Conservation (phyloP, 1,140 invertebrate species). For the Chironomus tepperi region DNA sequence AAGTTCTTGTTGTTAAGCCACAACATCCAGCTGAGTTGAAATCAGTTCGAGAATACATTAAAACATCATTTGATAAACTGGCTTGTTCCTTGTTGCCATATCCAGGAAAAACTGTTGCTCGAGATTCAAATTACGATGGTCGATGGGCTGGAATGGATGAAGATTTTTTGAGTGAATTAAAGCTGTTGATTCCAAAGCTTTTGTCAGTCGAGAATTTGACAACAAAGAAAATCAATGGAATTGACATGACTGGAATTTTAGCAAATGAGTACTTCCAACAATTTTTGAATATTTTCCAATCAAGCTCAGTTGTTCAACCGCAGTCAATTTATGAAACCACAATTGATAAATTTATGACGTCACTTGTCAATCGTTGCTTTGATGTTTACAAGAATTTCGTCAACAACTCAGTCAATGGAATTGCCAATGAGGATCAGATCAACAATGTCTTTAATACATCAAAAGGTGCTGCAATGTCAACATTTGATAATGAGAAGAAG, state of each 20-base stretch:
- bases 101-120: not conserved
- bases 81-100: not conserved
- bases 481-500: not conserved
- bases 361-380: not conserved
- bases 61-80: constrained; percentile 13
- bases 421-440: not conserved
- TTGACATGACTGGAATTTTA: not conserved
- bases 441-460: not conserved
- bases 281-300: not conserved
- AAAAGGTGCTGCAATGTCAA: not conserved
- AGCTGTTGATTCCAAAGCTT: not conserved
- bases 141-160: constrained; percentile 3
- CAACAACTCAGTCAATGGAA: not conserved
- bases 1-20: not conserved
- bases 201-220: not conserved
- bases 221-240: constrained; percentile 10
- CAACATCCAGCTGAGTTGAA: not conserved
- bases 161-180: not conserved
- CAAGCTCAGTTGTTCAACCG: not conserved
- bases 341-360: constrained; percentile 6
- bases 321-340: constrained; percentile 6
- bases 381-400: not conserved
- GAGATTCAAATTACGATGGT: constrained; percentile 18
- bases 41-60: not conserved
- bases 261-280: not conserved